A percentile compares a stretch with the other conserved stretches of the same genome.
Conservation (phyloP, 2,113 vertebrate species). For the Leptobrachium leishanense region DNA sequence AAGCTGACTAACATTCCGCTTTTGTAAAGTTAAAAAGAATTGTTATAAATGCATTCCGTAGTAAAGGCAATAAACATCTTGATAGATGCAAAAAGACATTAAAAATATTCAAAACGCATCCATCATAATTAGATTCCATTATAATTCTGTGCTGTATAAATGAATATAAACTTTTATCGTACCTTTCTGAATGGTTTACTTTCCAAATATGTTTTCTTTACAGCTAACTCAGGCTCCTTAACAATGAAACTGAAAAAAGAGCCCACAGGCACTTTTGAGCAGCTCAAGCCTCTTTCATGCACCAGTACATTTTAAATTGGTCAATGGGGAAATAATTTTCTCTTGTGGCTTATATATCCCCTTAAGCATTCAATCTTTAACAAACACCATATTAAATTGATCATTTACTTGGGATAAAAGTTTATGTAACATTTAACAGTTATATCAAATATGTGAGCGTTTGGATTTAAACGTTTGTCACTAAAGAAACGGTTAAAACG, state of each 20-base stretch:
- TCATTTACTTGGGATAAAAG: background rate
- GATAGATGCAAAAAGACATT: no score
- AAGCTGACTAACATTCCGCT: no score
- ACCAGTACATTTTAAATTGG: conserved; percentile 48
- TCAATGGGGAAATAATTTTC: conserved; percentile 14
- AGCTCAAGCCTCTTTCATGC: conserved; percentile 48
- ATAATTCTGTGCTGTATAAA: conserved; percentile 47
- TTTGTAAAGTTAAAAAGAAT: background rate
- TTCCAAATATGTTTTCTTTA: conserved; percentile 39
- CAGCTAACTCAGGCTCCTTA: conserved; percentile 26
- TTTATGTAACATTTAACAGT: background rate
- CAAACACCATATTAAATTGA: background rate
- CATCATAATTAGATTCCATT: background rate
- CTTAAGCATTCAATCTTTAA: background rate
- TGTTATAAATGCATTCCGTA: background rate
- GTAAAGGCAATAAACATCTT: no score
- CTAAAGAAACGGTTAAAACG: background rate
- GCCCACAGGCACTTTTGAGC: conserved; percentile 22
- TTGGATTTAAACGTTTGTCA: background rate
- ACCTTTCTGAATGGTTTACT: conserved; percentile 52
- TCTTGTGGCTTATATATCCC: conserved; percentile 5
- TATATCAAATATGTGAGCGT: background rate
- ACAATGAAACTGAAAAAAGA: conserved; percentile 23
- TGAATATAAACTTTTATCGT: conserved; percentile 51
- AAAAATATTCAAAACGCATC: no score